phyloP scores from a whole-genome alignment of 1,140 invertebrate species.

The Asbolus verrucosus region DNA sequence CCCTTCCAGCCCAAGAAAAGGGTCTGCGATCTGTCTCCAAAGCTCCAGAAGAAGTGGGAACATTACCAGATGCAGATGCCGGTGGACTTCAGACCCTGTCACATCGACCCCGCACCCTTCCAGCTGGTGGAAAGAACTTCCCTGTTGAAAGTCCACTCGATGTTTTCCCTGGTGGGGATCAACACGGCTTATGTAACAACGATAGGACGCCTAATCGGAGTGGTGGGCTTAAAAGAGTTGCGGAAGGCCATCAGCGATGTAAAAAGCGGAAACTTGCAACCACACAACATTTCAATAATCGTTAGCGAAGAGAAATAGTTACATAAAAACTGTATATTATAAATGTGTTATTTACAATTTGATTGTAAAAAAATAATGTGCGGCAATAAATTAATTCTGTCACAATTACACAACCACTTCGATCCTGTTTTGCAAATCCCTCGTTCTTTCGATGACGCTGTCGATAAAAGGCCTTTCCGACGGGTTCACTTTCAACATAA shows the following conservation, averaged over 20 bases:
- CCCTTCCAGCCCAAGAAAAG: slow-evolving; percentile 75
- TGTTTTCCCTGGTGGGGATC: slow-evolving; percentile 96
- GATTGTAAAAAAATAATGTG: slow-evolving; percentile 36
- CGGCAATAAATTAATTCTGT: too few relatives aligned
- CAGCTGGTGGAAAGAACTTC: slow-evolving; percentile 96
- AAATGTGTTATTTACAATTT: slow-evolving; percentile 11
- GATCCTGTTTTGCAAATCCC: slow-evolving; percentile 57
- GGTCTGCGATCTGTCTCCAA: slow-evolving; percentile 70
- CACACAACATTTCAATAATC: slow-evolving; percentile 20
- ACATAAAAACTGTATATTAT: slow-evolving; percentile 14
- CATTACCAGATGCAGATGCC: slow-evolving; percentile 85
- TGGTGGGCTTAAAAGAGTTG: slow-evolving; percentile 95
- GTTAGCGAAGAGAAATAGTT: slow-evolving; percentile 15
- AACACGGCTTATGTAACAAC: slow-evolving; percentile 98
- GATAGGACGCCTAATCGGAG: slow-evolving; percentile 93
- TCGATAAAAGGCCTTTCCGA: slow-evolving; percentile 82
- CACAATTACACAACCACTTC: slow-evolving; percentile 57
- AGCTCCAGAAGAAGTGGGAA: slow-evolving; percentile 92
- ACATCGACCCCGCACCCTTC: slow-evolving; percentile 97
- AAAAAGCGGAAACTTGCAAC: slow-evolving; percentile 66
- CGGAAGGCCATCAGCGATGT: slow-evolving; percentile 89
- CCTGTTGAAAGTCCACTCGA: slow-evolving; percentile 91
- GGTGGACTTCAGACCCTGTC: slow-evolving; percentile 88
- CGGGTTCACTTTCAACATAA: slow-evolving; percentile 80
- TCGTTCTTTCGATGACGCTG: slow-evolving; percentile 73